phyloP scores from a whole-genome alignment of 2,797 vertebrate species.

The Falco concolor region DNA sequence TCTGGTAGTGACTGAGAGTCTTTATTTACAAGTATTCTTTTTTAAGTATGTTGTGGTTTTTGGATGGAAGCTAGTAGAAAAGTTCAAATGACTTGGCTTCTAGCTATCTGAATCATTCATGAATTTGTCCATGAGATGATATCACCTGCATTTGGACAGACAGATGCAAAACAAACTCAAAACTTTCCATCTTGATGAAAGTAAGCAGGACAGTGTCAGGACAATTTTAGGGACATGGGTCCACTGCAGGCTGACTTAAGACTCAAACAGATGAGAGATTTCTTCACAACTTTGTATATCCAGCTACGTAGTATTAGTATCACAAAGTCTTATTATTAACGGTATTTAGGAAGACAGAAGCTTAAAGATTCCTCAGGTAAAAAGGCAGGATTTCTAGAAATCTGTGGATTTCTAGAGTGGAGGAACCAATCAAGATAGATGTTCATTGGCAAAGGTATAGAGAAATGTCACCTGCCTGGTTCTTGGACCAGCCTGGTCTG shows the following conservation, averaged over 20 bases:
- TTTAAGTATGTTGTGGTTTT: neutral
- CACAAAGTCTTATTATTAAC: neutral
- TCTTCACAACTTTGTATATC: neutral
- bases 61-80: neutral
- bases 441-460: neutral
- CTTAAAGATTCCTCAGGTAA: neutral
- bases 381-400: neutral
- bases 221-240: neutral
- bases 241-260: neutral
- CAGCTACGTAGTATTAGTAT: neutral
- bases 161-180: neutral
- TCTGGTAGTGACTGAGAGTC: neutral
- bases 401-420: neutral
- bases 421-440: neutral
- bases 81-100: neutral
- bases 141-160: neutral
- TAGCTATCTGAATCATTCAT: neutral
- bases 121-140: neutral
- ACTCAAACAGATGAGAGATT: neutral
- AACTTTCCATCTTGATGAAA: neutral
- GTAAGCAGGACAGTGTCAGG: neutral
- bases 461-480: neutral
- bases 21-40: neutral
- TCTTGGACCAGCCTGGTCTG: neutral
- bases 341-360: neutral